Evolutionary conservation across 2,797 vertebrate genomes (phyloP), one percentile per base, ranked within the genome.

Genomic region (Echeneis naucrates): DNA sequence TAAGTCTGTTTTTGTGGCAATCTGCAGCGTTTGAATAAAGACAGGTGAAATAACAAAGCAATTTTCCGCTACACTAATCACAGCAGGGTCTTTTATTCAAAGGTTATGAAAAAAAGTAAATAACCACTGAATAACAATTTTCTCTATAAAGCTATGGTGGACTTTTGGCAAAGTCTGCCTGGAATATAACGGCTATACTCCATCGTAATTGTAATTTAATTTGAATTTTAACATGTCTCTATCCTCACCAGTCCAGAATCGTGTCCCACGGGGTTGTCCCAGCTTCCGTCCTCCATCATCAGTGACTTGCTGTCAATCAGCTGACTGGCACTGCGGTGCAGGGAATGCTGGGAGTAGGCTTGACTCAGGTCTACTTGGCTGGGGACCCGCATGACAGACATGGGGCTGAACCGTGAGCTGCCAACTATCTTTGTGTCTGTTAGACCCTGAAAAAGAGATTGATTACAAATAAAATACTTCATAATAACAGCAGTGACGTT

Each of bases 301-400:
- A 96, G 75, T 19, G 94, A 94, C 83, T 97, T 98, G 84, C 95
- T 95, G 90, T 98, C 90, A 9, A 97, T 94, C 68, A 98, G 95
- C 83, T 98, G 97, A 84, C 96, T 98, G 87, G 96, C 91, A 0
- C 98, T 99, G 70, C 94, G 95, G 33, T 96, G 96, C 50, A 98
- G 90, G 38, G 96, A 94, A 52, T 93, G 92, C 65, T 94, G 95
- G 75, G 97, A 95, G 32, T 86, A 96, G 1, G 90, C 79, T 12
- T 73, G 94, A 27, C 86, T 91, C 26, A 95, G 87, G 65, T 95
- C 96, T 52, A 92, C 86, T 72, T 95, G 96, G 30, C 94, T 95
- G 26, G 94, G 93, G 75, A 94, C 86, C 0, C 92, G 88, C 8
- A 96, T 82, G 8, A 95, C 92, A 0, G 95, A 91, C 10, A 93